These are phyloP conservation scores for Halcyon senegalensis DNA, from an alignment of 2,113 vertebrate species.

Conservation along the genomic window DNA sequence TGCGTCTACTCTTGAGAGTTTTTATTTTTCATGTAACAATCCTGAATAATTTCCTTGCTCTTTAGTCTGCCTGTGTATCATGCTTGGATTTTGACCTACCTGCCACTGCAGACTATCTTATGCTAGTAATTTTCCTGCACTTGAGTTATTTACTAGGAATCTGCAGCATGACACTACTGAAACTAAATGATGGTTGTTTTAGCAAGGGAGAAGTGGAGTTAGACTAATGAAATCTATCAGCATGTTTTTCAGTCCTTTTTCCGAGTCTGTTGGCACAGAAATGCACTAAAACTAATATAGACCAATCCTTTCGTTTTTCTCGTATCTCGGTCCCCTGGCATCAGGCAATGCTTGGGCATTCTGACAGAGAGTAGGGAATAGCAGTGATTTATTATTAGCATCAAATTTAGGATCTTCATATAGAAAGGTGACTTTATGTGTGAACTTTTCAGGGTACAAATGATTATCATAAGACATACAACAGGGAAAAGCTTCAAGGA, in stretches of 20 bases:
- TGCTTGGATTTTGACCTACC: neutral
- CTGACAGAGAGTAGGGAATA: neutral
- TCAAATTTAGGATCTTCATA: neutral
- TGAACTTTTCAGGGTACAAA: neutral
- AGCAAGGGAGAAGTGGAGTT: neutral
- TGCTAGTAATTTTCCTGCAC: neutral
- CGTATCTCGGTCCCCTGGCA: neutral
- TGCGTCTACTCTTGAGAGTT: neutral
- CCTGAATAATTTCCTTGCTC: neutral
- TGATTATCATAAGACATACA: neutral
- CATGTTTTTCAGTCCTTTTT: neutral
- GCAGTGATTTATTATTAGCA: neutral
- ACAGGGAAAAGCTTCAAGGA: neutral
- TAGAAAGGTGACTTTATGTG: neutral
- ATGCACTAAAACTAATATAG: neutral
- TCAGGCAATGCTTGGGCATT: neutral
- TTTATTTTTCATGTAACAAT: neutral
- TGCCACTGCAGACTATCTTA: neutral
- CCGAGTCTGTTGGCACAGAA: neutral
- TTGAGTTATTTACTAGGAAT: neutral
- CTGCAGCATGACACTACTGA: neutral
- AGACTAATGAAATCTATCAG: neutral
- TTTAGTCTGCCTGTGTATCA: neutral
- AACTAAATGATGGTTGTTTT: neutral
- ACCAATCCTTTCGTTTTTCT: neutral